A percentile compares a stretch with the other conserved stretches of the same genome.
Evolutionary conservation across 2,888 invertebrate genomes (phyloP).

Genomic region (Operophtera brumata): DNA sequence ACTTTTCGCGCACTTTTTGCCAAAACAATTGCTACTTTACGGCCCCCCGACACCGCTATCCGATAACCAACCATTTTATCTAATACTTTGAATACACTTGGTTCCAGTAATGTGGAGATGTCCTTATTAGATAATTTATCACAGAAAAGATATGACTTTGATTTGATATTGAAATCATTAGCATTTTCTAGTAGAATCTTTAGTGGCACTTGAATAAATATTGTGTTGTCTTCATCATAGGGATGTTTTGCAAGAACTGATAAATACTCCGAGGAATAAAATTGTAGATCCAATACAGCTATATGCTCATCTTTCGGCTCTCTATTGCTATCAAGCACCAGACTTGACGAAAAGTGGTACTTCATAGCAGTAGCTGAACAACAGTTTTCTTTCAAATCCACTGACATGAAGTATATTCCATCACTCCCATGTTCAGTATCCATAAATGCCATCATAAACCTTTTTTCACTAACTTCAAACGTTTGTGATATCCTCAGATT

Average conservation of each 20-base stretch:
- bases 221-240: constrained; percentile 58
- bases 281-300: constrained; percentile 85
- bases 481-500: constrained; percentile 73
- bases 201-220: constrained; percentile 74
- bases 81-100: constrained; percentile 79
- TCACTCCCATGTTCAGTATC: constrained; percentile 60
- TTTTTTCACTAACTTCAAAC: constrained; percentile 69
- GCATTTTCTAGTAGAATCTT: constrained; percentile 73
- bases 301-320: constrained; percentile 57
- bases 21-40: constrained; percentile 91
- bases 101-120: constrained; percentile 76
- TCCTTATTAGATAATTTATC: constrained; percentile 75
- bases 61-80: constrained; percentile 84
- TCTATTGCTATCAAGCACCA: constrained; percentile 54
- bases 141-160: constrained; percentile 63
- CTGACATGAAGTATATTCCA: constrained; percentile 75
- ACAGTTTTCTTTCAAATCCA: constrained; percentile 64
- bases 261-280: constrained; percentile 86
- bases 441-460: constrained; percentile 76
- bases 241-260: constrained; percentile 85
- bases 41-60: constrained; percentile 91
- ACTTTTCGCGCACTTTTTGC: constrained; percentile 90
- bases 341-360: constrained; percentile 74
- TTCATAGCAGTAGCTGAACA: constrained; percentile 73
- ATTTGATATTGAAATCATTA: constrained; percentile 59